These are phyloP conservation scores for Thyatira batis DNA, from an alignment of 2,888 invertebrate genomes.

Conservation along the genomic window DNA sequence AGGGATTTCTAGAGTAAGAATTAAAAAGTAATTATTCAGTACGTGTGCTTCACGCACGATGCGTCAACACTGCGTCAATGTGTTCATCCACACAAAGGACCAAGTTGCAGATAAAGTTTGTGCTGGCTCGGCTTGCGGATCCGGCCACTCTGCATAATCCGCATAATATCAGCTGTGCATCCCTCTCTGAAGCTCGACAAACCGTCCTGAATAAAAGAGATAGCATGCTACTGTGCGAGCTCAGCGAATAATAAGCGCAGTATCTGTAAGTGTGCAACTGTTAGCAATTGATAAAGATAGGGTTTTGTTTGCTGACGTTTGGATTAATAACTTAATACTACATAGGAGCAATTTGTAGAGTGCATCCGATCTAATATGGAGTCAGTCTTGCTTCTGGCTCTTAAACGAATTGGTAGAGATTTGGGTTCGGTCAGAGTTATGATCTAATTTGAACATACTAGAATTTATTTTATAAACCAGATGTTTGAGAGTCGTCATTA, in stretches of 20 bases:
- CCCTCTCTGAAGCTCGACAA: background rate
- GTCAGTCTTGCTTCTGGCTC: background rate
- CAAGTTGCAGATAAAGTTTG: constrained; percentile 3
- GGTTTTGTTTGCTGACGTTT: background rate
- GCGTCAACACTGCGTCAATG: background rate
- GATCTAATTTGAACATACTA: background rate
- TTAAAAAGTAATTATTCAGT: constrained; percentile 20
- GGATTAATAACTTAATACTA: background rate
- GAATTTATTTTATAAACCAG: too few relatives aligned
- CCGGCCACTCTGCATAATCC: constrained; percentile 4
- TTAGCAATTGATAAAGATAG: background rate
- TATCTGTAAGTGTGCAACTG: background rate
- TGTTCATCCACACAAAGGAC: background rate
- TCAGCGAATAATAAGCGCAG: background rate
- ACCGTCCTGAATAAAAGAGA: background rate
- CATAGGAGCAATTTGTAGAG: background rate
- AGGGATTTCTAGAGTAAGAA: too few relatives aligned
- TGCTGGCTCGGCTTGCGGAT: background rate
- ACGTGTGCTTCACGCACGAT: constrained; percentile 1
- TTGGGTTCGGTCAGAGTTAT: too few relatives aligned
- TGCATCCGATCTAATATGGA: background rate
- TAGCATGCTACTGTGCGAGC: background rate
- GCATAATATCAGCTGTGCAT: constrained; percentile 1
- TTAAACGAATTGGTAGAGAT: background rate
- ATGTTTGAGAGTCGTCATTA: too few relatives aligned